These are phyloP conservation scores for Morone saxatilis DNA, from an alignment of 2,113 vertebrate genomes.

Conservation along the genomic window DNA sequence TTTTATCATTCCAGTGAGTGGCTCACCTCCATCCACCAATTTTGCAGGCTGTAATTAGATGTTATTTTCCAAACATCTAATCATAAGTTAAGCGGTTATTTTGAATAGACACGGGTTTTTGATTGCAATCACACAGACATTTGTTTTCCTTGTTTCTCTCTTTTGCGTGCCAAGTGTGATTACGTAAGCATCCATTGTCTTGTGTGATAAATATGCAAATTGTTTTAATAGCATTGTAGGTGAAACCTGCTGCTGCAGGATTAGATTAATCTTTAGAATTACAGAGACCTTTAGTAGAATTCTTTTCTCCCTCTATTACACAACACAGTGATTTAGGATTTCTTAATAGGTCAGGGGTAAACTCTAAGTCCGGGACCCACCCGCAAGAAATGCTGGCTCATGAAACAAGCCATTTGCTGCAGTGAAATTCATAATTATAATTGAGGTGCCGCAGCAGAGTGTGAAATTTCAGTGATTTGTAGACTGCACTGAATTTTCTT, in stretches of 20 bases:
- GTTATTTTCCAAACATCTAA: slow-evolving; percentile 64
- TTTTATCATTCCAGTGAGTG: slow-evolving; percentile 30
- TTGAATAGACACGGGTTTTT: slow-evolving; percentile 21
- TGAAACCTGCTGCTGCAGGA: slow-evolving; percentile 35
- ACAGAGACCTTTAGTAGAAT: slow-evolving; percentile 9
- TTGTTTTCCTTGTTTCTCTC: slow-evolving; percentile 27
- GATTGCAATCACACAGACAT: slow-evolving; percentile 60
- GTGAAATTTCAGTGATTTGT: slow-evolving; percentile 54
- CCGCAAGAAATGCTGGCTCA: slow-evolving; percentile 41
- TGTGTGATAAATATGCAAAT: slow-evolving; percentile 51
- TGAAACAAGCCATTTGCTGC: slow-evolving; percentile 59
- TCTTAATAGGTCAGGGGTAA: slow-evolving; percentile 43
- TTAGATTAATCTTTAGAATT: slow-evolving; percentile 50
- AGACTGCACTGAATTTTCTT: slow-evolving; percentile 15
- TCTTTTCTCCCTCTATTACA: slow-evolving; percentile 15
- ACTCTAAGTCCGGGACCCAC: slow-evolving; percentile 14
- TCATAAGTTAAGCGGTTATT: slow-evolving; percentile 49
- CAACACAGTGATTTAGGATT: slow-evolving; percentile 43
- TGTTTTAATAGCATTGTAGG: slow-evolving; percentile 15
- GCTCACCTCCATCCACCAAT: slow-evolving; percentile 25
- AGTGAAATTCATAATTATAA: slow-evolving; percentile 44
- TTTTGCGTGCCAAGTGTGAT: slow-evolving; percentile 21
- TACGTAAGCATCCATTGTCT: slow-evolving; percentile 4
- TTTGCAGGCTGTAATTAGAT: slow-evolving; percentile 53
- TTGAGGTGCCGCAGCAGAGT: slow-evolving; percentile 36